These are phyloP conservation scores for Cosmorhoe ocellata DNA, from an alignment of 2,888 invertebrate genomes.

Conservation along the genomic window DNA sequence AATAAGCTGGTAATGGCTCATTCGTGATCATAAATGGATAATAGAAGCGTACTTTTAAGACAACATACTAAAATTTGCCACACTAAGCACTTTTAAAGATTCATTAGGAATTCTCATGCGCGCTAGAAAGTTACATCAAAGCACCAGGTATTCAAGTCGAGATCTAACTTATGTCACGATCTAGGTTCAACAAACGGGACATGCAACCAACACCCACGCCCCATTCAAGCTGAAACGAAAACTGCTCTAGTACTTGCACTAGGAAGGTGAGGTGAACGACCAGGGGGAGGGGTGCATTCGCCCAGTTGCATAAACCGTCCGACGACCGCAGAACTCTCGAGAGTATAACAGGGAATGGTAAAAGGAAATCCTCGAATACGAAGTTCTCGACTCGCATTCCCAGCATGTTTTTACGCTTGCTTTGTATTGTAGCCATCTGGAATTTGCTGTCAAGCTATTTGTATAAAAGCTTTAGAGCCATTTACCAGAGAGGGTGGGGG, in stretches of 20 bases:
- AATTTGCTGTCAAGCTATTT: slow-evolving; percentile 13
- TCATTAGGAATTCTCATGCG: slow-evolving; percentile 9
- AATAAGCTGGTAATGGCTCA: slow-evolving; percentile 1
- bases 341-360: slow-evolving; percentile 43
- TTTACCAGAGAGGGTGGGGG: slow-evolving; percentile 4
- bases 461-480: slow-evolving; percentile 11
- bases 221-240: slow-evolving; percentile 64
- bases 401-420: slow-evolving; percentile 16
- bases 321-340: slow-evolving; percentile 51
- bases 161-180: slow-evolving; percentile 35
- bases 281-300: slow-evolving; percentile 60
- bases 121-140: slow-evolving; percentile 20
- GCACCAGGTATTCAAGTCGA: slow-evolving; percentile 19
- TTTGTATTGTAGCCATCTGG: slow-evolving; percentile 4
- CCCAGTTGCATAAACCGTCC: slow-evolving; percentile 65
- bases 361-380: slow-evolving; percentile 30
- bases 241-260: slow-evolving; percentile 48
- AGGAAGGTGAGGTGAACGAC: slow-evolving; percentile 64
- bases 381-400: slow-evolving; percentile 19
- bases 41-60: background rate
- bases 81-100: background rate
- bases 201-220: slow-evolving; percentile 61
- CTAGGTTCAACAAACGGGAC: slow-evolving; percentile 45
- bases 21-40: background rate
- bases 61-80: background rate